Base-by-base conservation (phyloP, 2,113 vertebrate genomes). In the Cercocebus atys region DNA sequence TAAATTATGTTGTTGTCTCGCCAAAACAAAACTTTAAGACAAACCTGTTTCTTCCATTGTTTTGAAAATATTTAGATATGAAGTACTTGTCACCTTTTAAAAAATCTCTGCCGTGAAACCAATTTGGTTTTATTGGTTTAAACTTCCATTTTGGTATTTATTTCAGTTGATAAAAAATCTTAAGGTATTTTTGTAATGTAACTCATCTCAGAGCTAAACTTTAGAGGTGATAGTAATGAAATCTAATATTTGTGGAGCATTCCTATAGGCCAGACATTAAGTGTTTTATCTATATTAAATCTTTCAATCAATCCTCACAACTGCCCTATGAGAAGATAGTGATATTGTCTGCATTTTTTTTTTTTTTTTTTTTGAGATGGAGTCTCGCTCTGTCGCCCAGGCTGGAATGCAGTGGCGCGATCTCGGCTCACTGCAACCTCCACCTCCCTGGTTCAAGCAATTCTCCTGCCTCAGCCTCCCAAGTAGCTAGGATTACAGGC, bases 11-110 rank as follows among this genome's bases (percentile, higher is more conserved):
- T 40, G 75, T 85, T 47, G 16, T 57, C 35, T 92, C 18, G 88
- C 47, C 72, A 94, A 91, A 92, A 76, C 17, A 79, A 94, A 94
- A 96, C 57, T 70, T 55, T 86, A 79, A 85, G 38, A 73, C 23
- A 81, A 79, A 55, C 88, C 16, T 76, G 5, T 93, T 93, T 91
- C 35, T 81, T 92, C n/a, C 90, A 0, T 66, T 88, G 40, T 66
- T 88, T 82, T 91, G 14, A 82, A 96, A 76, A 81, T 86, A 96
- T 94, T 81, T 55, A 87, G 40, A 91, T 20, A 22, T 82, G 3
- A 82, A 35, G 13, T 87, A 66, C 75, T 84, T 90, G 7, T 96
- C 85, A 87, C 57, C 25, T 88, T 88, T 30, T 20, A 55, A 85
- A 79, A 80, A 87, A 14, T 93, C n/a, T 73, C 81, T 94, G 79